Evolutionary conservation across 2,797 vertebrate species (phyloP), one percentile per base, ranked within the genome.

Genomic region (Hypotaenidia okinawae): DNA sequence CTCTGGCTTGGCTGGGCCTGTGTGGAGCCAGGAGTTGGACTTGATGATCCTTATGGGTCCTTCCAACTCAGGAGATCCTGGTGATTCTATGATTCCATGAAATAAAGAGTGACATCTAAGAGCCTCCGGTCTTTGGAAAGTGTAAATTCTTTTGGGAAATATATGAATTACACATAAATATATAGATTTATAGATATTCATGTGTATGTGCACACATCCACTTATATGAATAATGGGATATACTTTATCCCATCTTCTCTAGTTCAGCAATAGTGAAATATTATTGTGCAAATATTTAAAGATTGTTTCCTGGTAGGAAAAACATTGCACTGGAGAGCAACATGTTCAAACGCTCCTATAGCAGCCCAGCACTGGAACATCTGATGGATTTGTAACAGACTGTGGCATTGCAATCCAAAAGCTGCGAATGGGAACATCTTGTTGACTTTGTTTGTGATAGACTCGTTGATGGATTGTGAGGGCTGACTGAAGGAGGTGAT

Each of bases 361-460:
- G 63, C 54, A 82, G 55, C 76, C 45, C 66, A 76, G 77, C 79
- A 59, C 72, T 68, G 66, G 69, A 95, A 61, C 80, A 84, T 87
- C 90, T 80, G 64, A 92, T 58, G 81, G 61, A 23, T 87, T 89
- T 87, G 51, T 89, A 96, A 93, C 72, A 95, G 86, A 59, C 90
- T 93, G 68, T 89, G 72, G 77, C 90, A 82, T 81, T 84, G 55
- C 58, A 55, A 81, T 78, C 89, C 85, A 92, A 94, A 93, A 91
- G 27, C 87, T 76, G 87, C 10, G 0, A 95, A 94, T 2, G 9
- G 41, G 88, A 95, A 94, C 93, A 95, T 95, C 64, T 87, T 94
- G 95, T 70, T 74, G 90, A 89, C 87, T 89, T 94, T 94, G 51
- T 75, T 94, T 89, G 72, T 32, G 86, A 93, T 95, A 95, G 94